phyloP scores from a whole-genome alignment of 2,888 invertebrate species.

The Willowsia nigromaculata region DNA sequence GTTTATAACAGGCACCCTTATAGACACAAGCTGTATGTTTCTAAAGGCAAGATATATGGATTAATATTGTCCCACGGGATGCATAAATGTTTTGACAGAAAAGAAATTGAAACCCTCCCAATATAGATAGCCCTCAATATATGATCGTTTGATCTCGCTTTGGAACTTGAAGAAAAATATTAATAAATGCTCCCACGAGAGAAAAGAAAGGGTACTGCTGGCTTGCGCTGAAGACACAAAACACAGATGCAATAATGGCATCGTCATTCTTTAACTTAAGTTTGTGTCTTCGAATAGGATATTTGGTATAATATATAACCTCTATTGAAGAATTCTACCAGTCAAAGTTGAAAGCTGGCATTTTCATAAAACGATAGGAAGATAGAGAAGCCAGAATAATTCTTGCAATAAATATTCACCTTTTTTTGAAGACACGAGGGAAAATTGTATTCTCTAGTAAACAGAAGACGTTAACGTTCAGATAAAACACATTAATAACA shows the following conservation, averaged over 20 bases:
- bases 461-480: not conserved
- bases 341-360: not conserved
- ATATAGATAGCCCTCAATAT: constrained; percentile 9
- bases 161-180: constrained; percentile 29
- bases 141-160: constrained; percentile 54
- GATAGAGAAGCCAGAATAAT: not conserved
- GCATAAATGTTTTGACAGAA: constrained; percentile 46
- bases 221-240: too few species aligned
- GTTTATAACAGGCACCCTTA: not conserved
- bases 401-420: not conserved
- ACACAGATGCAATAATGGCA: not conserved
- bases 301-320: too few species aligned
- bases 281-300: not conserved
- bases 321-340: too few species aligned
- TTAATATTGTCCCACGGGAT: constrained; percentile 27
- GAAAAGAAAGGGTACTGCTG: not conserved
- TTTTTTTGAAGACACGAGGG: not conserved
- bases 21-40: not conserved
- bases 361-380: not conserved
- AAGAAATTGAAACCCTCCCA: constrained; percentile 52
- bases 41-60: not conserved
- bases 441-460: not conserved
- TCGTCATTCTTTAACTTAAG: not conserved
- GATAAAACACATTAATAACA: not conserved
- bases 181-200: constrained; percentile 52